phyloP scores from a whole-genome alignment of 2,113 vertebrate species.

The Salvator merianae region DNA sequence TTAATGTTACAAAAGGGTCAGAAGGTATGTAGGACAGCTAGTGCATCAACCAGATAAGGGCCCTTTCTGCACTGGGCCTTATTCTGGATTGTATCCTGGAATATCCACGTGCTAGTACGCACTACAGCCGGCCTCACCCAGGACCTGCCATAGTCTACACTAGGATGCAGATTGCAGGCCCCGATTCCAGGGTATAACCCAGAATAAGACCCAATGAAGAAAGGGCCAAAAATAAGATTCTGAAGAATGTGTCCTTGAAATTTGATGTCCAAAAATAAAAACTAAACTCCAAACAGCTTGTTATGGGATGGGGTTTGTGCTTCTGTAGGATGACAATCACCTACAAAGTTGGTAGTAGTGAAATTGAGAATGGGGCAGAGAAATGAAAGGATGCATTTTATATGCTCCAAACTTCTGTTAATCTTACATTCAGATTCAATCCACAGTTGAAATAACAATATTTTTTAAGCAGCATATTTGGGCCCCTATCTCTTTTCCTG shows the following conservation, averaged over 20 bases:
- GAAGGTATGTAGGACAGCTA: too few species aligned
- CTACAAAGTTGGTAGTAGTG: neutral
- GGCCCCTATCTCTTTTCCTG: slow-evolving; percentile 52
- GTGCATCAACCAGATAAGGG: too few species aligned
- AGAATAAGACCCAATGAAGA: too few species aligned
- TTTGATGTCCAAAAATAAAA: neutral
- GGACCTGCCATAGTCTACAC: too few species aligned
- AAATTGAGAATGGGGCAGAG: slow-evolving; percentile 1
- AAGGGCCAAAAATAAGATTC: neutral
- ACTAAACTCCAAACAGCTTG: neutral
- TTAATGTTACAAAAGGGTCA: neutral
- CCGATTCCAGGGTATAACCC: too few species aligned
- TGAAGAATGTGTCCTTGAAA: neutral
- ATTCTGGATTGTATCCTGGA: too few species aligned
- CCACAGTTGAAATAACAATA: slow-evolving; percentile 50
- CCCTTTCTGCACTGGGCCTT: too few species aligned
- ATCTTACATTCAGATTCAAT: slow-evolving; percentile 44
- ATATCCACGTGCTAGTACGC: too few species aligned
- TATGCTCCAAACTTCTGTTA: slow-evolving; percentile 15
- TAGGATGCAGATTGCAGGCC: too few species aligned
- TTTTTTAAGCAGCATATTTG: slow-evolving; percentile 43
- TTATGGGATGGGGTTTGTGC: too few species aligned
- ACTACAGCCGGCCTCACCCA: too few species aligned
- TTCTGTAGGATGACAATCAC: neutral
- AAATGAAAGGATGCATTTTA: slow-evolving; percentile 2